Conservation (phyloP, 1,140 invertebrate species). For the Bombus cullumanus region DNA sequence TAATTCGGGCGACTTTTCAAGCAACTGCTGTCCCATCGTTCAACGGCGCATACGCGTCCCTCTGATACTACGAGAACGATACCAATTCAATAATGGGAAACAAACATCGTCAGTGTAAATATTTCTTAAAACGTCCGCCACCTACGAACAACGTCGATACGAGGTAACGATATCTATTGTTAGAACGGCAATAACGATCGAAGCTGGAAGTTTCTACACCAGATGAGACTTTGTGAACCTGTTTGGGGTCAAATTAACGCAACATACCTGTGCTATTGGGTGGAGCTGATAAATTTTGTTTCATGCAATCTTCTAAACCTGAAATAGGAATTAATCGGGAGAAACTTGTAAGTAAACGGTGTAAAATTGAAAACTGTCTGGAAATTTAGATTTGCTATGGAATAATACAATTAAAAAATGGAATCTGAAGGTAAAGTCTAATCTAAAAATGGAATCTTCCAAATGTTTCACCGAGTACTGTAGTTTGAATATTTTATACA, state of each 20-base stretch:
- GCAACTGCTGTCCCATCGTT: neutral
- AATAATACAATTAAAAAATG: neutral
- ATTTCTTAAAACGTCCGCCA: conserved; percentile 4
- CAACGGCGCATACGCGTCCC: neutral
- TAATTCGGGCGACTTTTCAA: neutral
- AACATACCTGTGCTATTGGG: conserved; percentile 68
- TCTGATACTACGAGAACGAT: neutral
- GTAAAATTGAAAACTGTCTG: neutral
- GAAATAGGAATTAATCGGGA: neutral
- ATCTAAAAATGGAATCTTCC: too few relatives aligned
- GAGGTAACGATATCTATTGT: neutral
- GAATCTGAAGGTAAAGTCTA: neutral
- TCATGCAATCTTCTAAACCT: conserved; percentile 64
- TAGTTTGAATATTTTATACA: too few relatives aligned
- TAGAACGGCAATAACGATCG: too few relatives aligned
- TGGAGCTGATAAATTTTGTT: conserved; percentile 71
- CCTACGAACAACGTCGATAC: neutral
- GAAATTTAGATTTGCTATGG: neutral
- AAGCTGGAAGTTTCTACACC: neutral
- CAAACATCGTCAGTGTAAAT: conserved; percentile 16
- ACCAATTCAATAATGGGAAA: conserved; percentile 10
- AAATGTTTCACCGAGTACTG: too few relatives aligned
- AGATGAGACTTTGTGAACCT: neutral
- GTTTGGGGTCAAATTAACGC: conserved; percentile 73
- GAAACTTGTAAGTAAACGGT: neutral